Evolutionary conservation across 2,113 vertebrate genomes (phyloP).

Genomic region (Channa maculata): DNA sequence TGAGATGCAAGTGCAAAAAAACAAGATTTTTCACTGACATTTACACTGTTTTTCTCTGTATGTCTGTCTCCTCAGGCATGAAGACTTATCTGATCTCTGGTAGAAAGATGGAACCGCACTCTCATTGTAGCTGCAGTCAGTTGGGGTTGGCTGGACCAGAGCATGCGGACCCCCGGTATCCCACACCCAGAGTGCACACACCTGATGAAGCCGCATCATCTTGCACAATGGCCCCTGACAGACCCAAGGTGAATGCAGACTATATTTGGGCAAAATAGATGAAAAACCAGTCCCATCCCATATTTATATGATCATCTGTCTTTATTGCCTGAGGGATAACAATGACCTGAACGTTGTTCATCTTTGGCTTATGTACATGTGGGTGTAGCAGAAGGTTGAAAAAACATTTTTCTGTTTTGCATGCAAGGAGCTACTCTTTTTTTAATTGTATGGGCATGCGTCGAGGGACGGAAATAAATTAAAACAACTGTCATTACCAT

Average conservation of each 20-base stretch:
- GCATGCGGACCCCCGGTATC: conserved; percentile 66
- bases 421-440: too few species aligned
- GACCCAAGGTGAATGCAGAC: conserved; percentile 62
- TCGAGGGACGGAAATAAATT: too few species aligned
- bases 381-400: too few species aligned
- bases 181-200: conserved; percentile 43
- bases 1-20: too few species aligned
- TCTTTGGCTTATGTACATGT: not conserved
- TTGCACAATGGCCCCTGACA: conserved; percentile 62
- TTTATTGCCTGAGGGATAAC: conserved; percentile 44
- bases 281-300: conserved; percentile 4
- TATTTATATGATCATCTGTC: conserved; percentile 22
- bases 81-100: conserved; percentile 96
- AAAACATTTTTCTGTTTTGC: conserved; percentile 1
- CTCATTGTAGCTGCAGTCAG: conserved; percentile 89
- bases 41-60: conserved; percentile 7
- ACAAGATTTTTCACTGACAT: not conserved
- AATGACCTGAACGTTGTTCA: conserved; percentile 26
- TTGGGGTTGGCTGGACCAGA: conserved; percentile 80
- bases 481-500: too few species aligned
- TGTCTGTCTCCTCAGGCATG: conserved; percentile 83
- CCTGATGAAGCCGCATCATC: conserved; percentile 78
- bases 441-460: too few species aligned
- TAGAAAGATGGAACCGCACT: conserved; percentile 86
- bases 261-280: not conserved